phyloP scores from a whole-genome alignment of 2,797 vertebrate genomes.

The Graptemys geographica region DNA sequence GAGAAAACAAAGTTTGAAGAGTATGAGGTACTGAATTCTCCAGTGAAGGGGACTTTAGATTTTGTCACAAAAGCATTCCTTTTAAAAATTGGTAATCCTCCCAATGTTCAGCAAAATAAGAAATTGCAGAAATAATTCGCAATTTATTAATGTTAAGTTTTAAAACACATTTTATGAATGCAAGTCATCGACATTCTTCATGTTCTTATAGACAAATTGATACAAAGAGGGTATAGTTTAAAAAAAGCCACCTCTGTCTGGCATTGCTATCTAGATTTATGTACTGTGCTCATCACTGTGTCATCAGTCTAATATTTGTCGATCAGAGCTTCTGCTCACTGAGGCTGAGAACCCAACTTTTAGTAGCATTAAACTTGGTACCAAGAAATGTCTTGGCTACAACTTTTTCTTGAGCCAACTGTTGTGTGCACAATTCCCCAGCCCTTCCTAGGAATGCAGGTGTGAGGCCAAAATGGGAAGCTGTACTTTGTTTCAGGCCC shows the following conservation, averaged over 20 bases:
- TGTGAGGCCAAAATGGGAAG: background rate
- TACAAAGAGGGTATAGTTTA: background rate
- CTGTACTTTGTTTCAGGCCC: background rate
- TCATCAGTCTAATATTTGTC: background rate
- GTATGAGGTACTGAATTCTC: conserved; percentile 11
- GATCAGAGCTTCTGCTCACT: conserved; percentile 44
- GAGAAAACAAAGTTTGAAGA: conserved; percentile 79
- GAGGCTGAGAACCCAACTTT: conserved; percentile 32
- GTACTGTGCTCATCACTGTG: background rate
- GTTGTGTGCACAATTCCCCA: background rate
- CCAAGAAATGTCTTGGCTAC: conserved; percentile 32
- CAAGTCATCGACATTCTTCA: background rate
- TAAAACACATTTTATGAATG: background rate
- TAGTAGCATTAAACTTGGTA: conserved; percentile 36
- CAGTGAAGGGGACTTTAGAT: background rate
- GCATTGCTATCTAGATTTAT: background rate
- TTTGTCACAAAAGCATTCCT: background rate
- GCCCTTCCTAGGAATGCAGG: background rate
- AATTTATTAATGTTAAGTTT: background rate
- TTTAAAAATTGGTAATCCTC: background rate
- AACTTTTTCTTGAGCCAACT: background rate
- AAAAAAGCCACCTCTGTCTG: background rate
- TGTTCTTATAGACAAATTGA: background rate
- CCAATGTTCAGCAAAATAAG: background rate
- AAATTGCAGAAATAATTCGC: background rate